Evolutionary conservation across 2,797 vertebrate genomes (phyloP).

Genomic region (Monodelphis domestica): DNA sequence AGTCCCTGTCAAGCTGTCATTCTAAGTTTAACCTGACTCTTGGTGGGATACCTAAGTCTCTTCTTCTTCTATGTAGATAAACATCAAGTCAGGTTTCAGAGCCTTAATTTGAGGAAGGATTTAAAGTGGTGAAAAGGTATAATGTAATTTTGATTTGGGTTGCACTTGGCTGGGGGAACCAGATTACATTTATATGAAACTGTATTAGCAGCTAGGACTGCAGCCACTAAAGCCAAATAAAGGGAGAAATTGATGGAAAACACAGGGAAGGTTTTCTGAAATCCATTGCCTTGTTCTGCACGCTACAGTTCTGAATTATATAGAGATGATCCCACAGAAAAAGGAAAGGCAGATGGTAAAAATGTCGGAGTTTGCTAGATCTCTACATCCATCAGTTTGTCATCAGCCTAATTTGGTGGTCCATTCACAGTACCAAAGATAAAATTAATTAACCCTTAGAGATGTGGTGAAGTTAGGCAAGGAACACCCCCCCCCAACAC

Average conservation of each 20-base stretch:
- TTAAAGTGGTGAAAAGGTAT: slow-evolving; percentile 69
- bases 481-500: slow-evolving; percentile 34
- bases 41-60: slow-evolving; percentile 18
- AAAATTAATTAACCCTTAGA: slow-evolving; percentile 72
- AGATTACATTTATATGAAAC: slow-evolving; percentile 76
- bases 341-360: slow-evolving; percentile 71
- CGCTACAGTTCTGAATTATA: slow-evolving; percentile 50
- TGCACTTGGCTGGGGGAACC: slow-evolving; percentile 60
- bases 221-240: slow-evolving; percentile 72
- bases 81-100: slow-evolving; percentile 64
- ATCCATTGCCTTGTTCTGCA: slow-evolving; percentile 36
- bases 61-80: slow-evolving; percentile 53
- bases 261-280: slow-evolving; percentile 58
- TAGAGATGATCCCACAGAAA: slow-evolving; percentile 65
- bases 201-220: slow-evolving; percentile 65
- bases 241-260: slow-evolving; percentile 52
- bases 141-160: slow-evolving; percentile 70
- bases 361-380: slow-evolving; percentile 31
- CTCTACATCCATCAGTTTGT: slow-evolving; percentile 54
- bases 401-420: slow-evolving; percentile 59
- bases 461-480: slow-evolving; percentile 49
- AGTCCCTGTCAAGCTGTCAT: slow-evolving; percentile 71
- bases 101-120: slow-evolving; percentile 77
- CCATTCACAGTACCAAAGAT: slow-evolving; percentile 49
- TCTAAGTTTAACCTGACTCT: slow-evolving; percentile 52